Evolutionary conservation across 1,140 invertebrate genomes (phyloP), one percentile per base, ranked within the genome.

Genomic region (Wiebesia pumilae): DNA sequence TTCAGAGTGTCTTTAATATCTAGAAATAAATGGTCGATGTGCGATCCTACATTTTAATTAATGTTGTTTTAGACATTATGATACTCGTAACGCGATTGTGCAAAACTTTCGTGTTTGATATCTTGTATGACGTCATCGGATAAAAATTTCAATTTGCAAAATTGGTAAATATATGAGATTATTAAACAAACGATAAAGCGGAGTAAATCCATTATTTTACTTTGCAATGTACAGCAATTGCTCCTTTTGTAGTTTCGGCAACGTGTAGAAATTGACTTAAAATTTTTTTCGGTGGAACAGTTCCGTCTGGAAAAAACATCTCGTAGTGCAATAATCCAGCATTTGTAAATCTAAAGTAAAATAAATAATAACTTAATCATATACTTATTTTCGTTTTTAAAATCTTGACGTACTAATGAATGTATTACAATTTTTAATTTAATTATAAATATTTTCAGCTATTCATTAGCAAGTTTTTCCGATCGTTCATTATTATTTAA

Each of bases 161-260:
- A 10, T 54, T 54, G 9, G 14, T 7, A 54, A 54, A 54, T 19
- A 54, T 27, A 14, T 62, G 10, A 62, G 27, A 62, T 62, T 62
- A 27, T 27, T 6, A 27, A 62, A 62, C 24, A 3, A 62, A 2
- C 14, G 16, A 14, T 21, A 21, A 54, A 54, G 2, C 51, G 2
- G 19, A 21, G 16, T 54, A 71, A 71, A 71, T 54, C 19, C 19
- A 19, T 19, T 30, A 71, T 16, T 7, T 91, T 96, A 97, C 97
- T 95, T 97, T 97, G 91, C 97, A 98, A 92, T 98, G 97, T 9
- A 98, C 96, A 40, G 97, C 97, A 85, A 98, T 95, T 10, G 95
- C 96, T 75, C 97, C 97, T 80, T 94, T 94, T 27, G 96, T 94
- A 87, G 92, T 95, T 94, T 98, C 97, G 67, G 95, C 94, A 80